Evolutionary conservation across 2,888 invertebrate species (phyloP).

Genomic region (Cheilosia variabilis): DNA sequence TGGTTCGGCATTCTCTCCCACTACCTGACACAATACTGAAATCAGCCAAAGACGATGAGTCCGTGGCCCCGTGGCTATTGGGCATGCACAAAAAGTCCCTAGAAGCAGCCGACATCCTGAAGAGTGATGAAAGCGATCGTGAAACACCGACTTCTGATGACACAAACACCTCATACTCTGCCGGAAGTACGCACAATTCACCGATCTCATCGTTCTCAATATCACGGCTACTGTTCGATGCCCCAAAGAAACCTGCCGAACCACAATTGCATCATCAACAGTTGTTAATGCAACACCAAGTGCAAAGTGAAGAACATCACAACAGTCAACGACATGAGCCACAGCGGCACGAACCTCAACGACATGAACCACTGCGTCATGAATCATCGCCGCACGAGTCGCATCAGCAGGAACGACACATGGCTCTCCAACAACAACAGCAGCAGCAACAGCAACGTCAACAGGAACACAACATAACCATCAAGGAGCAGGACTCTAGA

Average conservation of each 20-base stretch:
- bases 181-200: conserved; percentile 83
- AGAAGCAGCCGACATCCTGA: conserved; percentile 98
- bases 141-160: conserved; percentile 86
- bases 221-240: conserved; percentile 82
- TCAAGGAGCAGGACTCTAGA: conserved; percentile 71
- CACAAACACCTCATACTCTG: conserved; percentile 85
- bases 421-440: conserved; percentile 38
- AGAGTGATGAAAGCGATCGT: conserved; percentile 90
- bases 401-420: conserved; percentile 20
- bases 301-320: conserved; percentile 50
- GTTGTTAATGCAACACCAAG: conserved; percentile 24
- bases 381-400: conserved; percentile 23
- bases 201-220: conserved; percentile 84
- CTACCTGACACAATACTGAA: conserved; percentile 99
- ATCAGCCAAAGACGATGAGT: conserved; percentile 97
- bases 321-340: conserved; percentile 28
- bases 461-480: conserved; percentile 67
- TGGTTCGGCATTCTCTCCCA: conserved; percentile 99
- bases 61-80: conserved; percentile 99
- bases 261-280: conserved; percentile 60
- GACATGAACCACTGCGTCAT: conserved; percentile 22
- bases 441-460: conserved; percentile 42
- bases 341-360: conserved; percentile 20
- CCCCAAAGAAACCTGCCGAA: conserved; percentile 77
- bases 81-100: conserved; percentile 98